phyloP scores from a whole-genome alignment of 1,140 invertebrate species.

The Brachionus sp. region DNA sequence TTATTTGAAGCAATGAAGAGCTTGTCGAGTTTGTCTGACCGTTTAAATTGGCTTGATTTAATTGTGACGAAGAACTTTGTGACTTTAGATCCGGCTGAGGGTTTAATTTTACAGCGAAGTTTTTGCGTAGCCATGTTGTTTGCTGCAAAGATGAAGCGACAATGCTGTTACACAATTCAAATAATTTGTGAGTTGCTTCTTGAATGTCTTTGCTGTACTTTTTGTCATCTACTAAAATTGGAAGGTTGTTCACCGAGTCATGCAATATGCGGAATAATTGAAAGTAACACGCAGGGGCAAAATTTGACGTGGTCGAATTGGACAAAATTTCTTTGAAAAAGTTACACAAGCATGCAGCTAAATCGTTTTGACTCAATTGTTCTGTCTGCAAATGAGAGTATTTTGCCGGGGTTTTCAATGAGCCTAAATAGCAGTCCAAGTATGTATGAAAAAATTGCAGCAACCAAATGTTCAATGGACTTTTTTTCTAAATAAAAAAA shows the following conservation, averaged over 20 bases:
- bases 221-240: constrained; percentile 64
- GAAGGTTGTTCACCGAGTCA: constrained; percentile 9
- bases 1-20: neutral
- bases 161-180: constrained; percentile 78
- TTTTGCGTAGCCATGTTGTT: constrained; percentile 82
- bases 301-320: constrained; percentile 56
- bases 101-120: constrained; percentile 71
- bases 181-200: constrained; percentile 65
- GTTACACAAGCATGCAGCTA: constrained; percentile 18
- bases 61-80: neutral
- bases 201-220: constrained; percentile 79
- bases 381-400: neutral
- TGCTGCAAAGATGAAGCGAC: constrained; percentile 83
- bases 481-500: constrained; percentile 35
- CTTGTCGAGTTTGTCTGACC: neutral
- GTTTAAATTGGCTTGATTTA: neutral
- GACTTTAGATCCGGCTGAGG: constrained; percentile 59
- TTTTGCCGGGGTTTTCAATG: neutral
- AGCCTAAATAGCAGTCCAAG: constrained; percentile 17
- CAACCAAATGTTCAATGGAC: constrained; percentile 31
- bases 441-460: constrained; percentile 38
- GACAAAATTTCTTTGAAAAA: constrained; percentile 35
- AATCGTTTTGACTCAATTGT: neutral
- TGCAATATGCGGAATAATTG: constrained; percentile 63
- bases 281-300: constrained; percentile 73